Percentiles rank a stretch among this genome's conserved stretches.
Evolutionary conservation across 1,140 invertebrate species (phyloP).

Genomic region (Drosophila pseudoobscura): DNA sequence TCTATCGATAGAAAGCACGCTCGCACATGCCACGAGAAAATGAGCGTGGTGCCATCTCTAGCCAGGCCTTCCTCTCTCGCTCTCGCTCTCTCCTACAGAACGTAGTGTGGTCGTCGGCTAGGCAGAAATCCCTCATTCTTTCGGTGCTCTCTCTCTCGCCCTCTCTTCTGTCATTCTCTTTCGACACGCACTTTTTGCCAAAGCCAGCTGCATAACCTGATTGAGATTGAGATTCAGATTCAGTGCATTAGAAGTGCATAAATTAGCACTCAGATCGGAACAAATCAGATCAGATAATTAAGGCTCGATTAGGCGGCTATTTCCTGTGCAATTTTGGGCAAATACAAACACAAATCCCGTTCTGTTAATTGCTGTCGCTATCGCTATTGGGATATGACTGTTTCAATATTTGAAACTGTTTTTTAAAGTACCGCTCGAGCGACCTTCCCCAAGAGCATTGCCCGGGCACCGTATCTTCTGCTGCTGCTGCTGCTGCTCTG

Average conservation of each 20-base stretch:
- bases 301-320: slow-evolving; percentile 2
- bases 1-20: too few species aligned
- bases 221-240: neutral
- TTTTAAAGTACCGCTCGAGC: slow-evolving; percentile 26
- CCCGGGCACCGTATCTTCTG: slow-evolving; percentile 14
- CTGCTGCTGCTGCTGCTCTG: slow-evolving; percentile 35
- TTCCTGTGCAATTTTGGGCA: slow-evolving; percentile 45
- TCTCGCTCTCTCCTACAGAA: too few species aligned
- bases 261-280: slow-evolving; percentile 9
- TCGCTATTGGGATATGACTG: slow-evolving; percentile 8
- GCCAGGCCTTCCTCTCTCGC: too few species aligned
- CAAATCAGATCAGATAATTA: slow-evolving; percentile 20
- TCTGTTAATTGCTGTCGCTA: slow-evolving; percentile 19
- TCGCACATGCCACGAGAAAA: too few species aligned
- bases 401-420: slow-evolving; percentile 26
- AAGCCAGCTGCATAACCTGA: slow-evolving; percentile 1
- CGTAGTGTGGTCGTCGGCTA: too few species aligned
- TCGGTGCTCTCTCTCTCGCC: too few species aligned
- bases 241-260: slow-evolving; percentile 17
- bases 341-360: slow-evolving; percentile 3
- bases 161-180: too few species aligned
- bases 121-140: too few species aligned
- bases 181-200: too few species aligned
- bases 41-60: too few species aligned
- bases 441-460: slow-evolving; percentile 63